A percentile compares a stretch with the other conserved stretches of the same genome.
Conservation (phyloP, 2,888 invertebrate genomes). For the Atherix ibis region DNA sequence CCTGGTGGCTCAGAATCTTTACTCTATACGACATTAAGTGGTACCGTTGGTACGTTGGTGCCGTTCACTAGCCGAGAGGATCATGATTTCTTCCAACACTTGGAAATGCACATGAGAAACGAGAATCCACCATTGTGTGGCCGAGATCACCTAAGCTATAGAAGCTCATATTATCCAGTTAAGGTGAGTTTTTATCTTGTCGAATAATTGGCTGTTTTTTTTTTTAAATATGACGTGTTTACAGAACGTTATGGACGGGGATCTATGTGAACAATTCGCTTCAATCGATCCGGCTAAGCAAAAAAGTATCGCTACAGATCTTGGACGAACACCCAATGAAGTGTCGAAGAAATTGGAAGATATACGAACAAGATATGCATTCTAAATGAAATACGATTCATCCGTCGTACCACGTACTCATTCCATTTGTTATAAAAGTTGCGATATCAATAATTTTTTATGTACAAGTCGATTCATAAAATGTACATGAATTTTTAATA, state of each 20-base stretch:
- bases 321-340: constrained; percentile 90
- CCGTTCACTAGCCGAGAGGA: constrained; percentile 94
- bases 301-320: constrained; percentile 83
- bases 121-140: constrained; percentile 95
- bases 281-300: constrained; percentile 88
- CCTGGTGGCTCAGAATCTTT: constrained; percentile 95
- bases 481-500: too few relatives aligned
- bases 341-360: constrained; percentile 98
- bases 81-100: constrained; percentile 96
- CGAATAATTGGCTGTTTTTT: neutral
- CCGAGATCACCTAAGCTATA: constrained; percentile 89
- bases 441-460: too few relatives aligned
- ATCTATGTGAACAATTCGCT: constrained; percentile 97
- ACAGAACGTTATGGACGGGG: constrained; percentile 95
- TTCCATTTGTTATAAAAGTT: too few relatives aligned
- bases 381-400: constrained; percentile 56
- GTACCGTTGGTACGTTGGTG: constrained; percentile 81
- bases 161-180: constrained; percentile 94
- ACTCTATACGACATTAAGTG: constrained; percentile 90
- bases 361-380: constrained; percentile 95
- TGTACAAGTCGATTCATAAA: too few relatives aligned
- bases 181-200: constrained; percentile 44
- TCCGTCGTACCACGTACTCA: too few relatives aligned
- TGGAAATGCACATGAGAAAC: constrained; percentile 99
- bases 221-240: too few relatives aligned